These are phyloP conservation scores for Oncorhynchus nerka DNA, from an alignment of 2,113 vertebrate species.

Conservation along the genomic window DNA sequence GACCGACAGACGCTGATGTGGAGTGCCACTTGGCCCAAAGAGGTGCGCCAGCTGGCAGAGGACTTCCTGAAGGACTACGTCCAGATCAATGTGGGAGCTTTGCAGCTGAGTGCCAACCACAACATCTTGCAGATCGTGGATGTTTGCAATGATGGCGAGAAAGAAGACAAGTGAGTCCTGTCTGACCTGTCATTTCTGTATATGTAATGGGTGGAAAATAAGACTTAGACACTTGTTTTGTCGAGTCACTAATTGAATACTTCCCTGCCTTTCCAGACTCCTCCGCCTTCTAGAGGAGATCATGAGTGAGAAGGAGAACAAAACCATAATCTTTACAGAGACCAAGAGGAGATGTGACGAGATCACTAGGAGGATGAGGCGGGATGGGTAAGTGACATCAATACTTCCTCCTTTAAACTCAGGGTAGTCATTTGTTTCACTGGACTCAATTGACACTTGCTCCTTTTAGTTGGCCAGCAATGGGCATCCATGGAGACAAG, in stretches of 20 bases:
- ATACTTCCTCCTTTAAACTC: background rate
- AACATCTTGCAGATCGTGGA: conserved; percentile 99
- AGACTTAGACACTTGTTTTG: background rate
- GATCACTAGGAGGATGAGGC: conserved; percentile 93
- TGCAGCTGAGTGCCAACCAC: conserved; percentile 97
- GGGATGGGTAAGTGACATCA: conserved; percentile 84
- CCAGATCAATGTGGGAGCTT: conserved; percentile 93
- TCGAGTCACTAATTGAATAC: background rate
- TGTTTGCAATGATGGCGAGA: conserved; percentile 96
- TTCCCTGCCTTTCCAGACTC: conserved; percentile 70
- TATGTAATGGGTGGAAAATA: background rate
- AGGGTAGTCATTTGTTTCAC: background rate
- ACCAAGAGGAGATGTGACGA: conserved; percentile 98
- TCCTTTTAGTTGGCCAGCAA: conserved; percentile 85
- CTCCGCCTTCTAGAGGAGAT: conserved; percentile 97
- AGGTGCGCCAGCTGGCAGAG: conserved; percentile 95
- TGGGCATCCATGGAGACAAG: conserved; percentile 99
- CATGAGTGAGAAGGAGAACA: conserved; percentile 99
- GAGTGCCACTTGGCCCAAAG: conserved; percentile 99
- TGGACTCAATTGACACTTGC: background rate
- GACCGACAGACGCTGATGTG: conserved; percentile 99
- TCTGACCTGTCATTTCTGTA: no score
- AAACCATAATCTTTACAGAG: conserved; percentile 98
- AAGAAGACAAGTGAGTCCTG: conserved; percentile 94
- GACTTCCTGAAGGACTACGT: conserved; percentile 96